A percentile compares a stretch with the other conserved stretches of the same genome.
Conservation (phyloP, 2,797 vertebrate species). For the Pempheris klunzingeri region DNA sequence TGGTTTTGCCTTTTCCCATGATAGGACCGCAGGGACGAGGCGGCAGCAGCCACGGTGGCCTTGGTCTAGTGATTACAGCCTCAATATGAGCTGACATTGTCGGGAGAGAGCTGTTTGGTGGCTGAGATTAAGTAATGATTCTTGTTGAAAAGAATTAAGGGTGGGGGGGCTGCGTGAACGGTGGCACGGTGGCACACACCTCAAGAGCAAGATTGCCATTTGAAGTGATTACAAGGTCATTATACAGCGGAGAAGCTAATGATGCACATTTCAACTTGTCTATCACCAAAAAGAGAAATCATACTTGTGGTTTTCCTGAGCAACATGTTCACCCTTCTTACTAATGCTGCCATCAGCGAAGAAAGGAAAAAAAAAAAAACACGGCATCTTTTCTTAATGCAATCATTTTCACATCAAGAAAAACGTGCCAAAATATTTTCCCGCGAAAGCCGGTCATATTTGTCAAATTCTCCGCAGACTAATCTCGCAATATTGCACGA, state of each 20-base stretch:
- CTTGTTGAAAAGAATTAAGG: slow-evolving; percentile 72
- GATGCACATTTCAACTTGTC: slow-evolving; percentile 75
- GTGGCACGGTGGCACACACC: slow-evolving; percentile 61
- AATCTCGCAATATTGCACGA: slow-evolving; percentile 80
- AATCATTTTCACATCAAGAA: slow-evolving; percentile 84
- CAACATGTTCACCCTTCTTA: slow-evolving; percentile 28
- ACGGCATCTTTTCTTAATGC: slow-evolving; percentile 71
- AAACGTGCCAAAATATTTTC: slow-evolving; percentile 78
- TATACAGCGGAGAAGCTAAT: slow-evolving; percentile 72
- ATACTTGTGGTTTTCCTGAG: slow-evolving; percentile 20
- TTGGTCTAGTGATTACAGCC: slow-evolving; percentile 68
- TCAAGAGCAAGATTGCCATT: slow-evolving; percentile 66
- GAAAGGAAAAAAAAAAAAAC: slow-evolving; percentile 40
- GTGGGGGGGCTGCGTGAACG: slow-evolving; percentile 7
- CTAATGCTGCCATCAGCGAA: slow-evolving; percentile 16
- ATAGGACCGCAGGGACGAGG: slow-evolving; percentile 58
- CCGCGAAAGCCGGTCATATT: slow-evolving; percentile 72
- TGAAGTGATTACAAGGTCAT: slow-evolving; percentile 83
- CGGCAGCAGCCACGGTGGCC: slow-evolving; percentile 48
- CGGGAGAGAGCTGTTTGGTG: slow-evolving; percentile 50
- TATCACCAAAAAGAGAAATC: slow-evolving; percentile 67
- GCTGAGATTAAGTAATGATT: slow-evolving; percentile 75
- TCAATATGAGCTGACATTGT: slow-evolving; percentile 61
- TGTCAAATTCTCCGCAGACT: slow-evolving; percentile 80
- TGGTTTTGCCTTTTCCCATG: slow-evolving; percentile 71